Conservation (phyloP, 2,113 vertebrate species). For the Labrus mixtus region DNA sequence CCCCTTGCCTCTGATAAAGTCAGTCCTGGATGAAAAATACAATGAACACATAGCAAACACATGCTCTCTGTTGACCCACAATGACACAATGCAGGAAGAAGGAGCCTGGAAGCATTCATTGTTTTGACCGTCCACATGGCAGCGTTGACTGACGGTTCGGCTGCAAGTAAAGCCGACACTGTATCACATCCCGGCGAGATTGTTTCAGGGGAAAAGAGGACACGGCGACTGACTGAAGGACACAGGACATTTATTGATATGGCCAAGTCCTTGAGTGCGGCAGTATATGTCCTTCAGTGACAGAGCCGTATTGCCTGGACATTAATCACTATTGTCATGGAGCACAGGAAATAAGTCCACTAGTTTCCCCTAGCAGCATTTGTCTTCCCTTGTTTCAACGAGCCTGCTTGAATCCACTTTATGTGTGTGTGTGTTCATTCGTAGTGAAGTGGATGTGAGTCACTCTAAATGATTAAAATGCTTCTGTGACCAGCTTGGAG, state of each 20-base stretch:
- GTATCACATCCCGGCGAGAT: slow-evolving; percentile 61
- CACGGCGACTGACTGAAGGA: slow-evolving; percentile 63
- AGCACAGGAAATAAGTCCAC: slow-evolving; percentile 69
- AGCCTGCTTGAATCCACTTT: slow-evolving; percentile 33
- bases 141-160: slow-evolving; percentile 71
- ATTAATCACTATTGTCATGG: slow-evolving; percentile 82
- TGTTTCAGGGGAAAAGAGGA: slow-evolving; percentile 71
- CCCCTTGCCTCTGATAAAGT: slow-evolving; percentile 48
- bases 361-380: slow-evolving; percentile 55
- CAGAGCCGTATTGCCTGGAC: slow-evolving; percentile 74
- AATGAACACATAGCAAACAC: slow-evolving; percentile 66
- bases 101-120: slow-evolving; percentile 70
- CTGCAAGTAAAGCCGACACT: slow-evolving; percentile 75
- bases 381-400: slow-evolving; percentile 47
- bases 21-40: slow-evolving; percentile 45
- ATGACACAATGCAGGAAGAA: slow-evolving; percentile 64
- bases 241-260: slow-evolving; percentile 77
- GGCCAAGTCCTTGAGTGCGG: slow-evolving; percentile 76
- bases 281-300: slow-evolving; percentile 77
- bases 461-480: slow-evolving; percentile 76
- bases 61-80: slow-evolving; percentile 72
- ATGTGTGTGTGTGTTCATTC: slow-evolving; percentile 41
- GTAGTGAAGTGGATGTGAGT: slow-evolving; percentile 73
- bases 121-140: slow-evolving; percentile 61
- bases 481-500: slow-evolving; percentile 67